Evolutionary conservation across 2,113 vertebrate species (phyloP), one percentile per base, ranked within the genome.

Genomic region (Bambusicola thoracicus): DNA sequence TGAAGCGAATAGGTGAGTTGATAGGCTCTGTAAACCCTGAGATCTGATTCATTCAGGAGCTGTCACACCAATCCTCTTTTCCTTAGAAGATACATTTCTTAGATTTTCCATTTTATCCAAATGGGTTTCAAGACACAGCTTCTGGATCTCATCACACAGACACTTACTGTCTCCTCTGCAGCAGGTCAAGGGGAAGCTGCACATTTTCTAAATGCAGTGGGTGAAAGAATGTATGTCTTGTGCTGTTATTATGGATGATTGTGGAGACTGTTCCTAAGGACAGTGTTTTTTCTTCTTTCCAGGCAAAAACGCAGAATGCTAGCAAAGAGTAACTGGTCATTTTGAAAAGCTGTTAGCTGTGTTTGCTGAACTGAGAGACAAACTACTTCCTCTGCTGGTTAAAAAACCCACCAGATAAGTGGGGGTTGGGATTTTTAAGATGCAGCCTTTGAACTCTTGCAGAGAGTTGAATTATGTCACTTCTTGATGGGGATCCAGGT

Each of bases 101-200:
- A 82, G 77, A 95, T 95, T 94, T 95, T 96, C 92, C 85, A 70
- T 91, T 92, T 96, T 83, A 95, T 95, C 92, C 93, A 59, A 53
- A 79, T 8, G 79, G 58, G 65, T 91, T 96, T 92, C 63, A 55
- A 62, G 81, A n/a, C 13, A 1, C 63, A 66, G 81, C 49, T 74
- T 96, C 96, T 96, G 96, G 92, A 73, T 96, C 91, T 94, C 30
- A 0, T 96, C 96, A 95, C 49, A 30, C 38, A 74, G 84, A 91
- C 92, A 92, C 89, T 93, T 65, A 61, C 79, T 73, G 61, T 53
- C 93, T 93, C 61, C 79, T 89, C 65, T 43, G 70, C 8, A 59
- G 89, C 92, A 85, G 80, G 41, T 53, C 85, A 55, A 77, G 78
- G 72, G 84, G 85, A 93, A 93, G 89, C 90, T 90, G 92, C 78